These are phyloP conservation scores for Alentia gelatinosa DNA, from an alignment of 2,888 invertebrate species.

Conservation along the genomic window DNA sequence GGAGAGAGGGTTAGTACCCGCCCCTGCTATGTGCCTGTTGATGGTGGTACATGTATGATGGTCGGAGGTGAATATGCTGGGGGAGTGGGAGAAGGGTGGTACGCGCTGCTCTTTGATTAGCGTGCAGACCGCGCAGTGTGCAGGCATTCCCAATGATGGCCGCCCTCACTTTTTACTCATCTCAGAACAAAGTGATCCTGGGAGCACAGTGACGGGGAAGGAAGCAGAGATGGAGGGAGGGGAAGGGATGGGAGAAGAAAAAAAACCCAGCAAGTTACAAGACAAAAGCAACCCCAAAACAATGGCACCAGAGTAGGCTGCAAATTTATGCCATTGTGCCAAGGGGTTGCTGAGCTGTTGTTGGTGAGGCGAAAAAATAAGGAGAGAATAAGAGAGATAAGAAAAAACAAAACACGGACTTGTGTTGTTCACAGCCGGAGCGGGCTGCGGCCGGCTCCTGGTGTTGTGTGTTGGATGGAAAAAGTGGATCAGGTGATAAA, in stretches of 20 bases:
- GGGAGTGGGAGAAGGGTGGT: neutral
- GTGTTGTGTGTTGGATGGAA: neutral
- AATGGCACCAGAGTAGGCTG: neutral
- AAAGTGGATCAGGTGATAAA: neutral
- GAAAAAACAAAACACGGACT: neutral
- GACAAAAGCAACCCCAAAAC: conserved; percentile 39
- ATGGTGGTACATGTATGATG: no score
- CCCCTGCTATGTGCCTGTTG: neutral
- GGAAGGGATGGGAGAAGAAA: neutral
- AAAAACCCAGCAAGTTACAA: neutral
- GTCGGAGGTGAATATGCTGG: neutral
- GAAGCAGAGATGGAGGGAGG: neutral
- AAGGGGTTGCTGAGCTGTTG: neutral
- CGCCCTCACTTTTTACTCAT: neutral
- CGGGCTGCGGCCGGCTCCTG: neutral
- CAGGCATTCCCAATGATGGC: conserved; percentile 6
- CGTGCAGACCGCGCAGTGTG: neutral
- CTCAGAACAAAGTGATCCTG: neutral
- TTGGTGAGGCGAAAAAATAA: neutral
- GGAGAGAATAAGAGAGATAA: neutral
- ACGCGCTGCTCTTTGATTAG: neutral
- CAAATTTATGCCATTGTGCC: conserved; percentile 18
- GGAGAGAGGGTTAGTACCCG: neutral
- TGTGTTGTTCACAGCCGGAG: neutral
- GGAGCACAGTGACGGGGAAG: neutral